A percentile compares a stretch with the other conserved stretches of the same genome.
Evolutionary conservation across 2,113 vertebrate genomes (phyloP).

Genomic region (Electrona antarctica): DNA sequence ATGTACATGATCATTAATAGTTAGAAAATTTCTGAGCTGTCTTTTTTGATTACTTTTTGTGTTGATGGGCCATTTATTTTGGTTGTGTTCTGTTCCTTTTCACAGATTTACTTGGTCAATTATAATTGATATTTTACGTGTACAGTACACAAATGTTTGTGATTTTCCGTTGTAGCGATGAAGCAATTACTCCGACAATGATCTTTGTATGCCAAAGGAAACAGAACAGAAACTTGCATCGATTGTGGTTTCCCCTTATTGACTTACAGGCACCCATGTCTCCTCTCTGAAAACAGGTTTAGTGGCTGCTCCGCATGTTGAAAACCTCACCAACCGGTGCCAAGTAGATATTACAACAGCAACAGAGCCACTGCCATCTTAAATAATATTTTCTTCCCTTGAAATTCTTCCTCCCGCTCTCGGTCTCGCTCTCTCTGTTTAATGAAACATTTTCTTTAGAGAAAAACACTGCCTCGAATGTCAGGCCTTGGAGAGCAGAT

Average conservation of each 20-base stretch:
- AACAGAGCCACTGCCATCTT: conserved; percentile 10
- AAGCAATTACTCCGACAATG: background rate
- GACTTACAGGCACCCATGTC: background rate
- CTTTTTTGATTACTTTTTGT: background rate
- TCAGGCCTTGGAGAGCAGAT: conserved; percentile 46
- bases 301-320: conserved; percentile 5
- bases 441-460: conserved; percentile 35
- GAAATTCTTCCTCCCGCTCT: conserved; percentile 10
- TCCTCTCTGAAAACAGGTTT: conserved; percentile 3
- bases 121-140: too few species aligned
- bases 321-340: conserved; percentile 6
- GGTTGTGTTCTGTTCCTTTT: too few species aligned
- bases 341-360: conserved; percentile 14
- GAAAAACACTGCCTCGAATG: conserved; percentile 36
- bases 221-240: conserved; percentile 23
- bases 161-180: background rate
- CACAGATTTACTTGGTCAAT: too few species aligned
- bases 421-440: conserved; percentile 26
- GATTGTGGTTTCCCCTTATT: background rate
- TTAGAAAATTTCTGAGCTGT: too few species aligned
- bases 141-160: background rate
- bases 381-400: background rate
- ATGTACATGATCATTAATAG: background rate
- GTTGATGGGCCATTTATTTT: too few species aligned
- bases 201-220: conserved; percentile 8